A percentile compares a stretch with the other conserved stretches of the same genome.
Evolutionary conservation across 2,113 vertebrate genomes (phyloP).

Genomic region (Hylia prasina): DNA sequence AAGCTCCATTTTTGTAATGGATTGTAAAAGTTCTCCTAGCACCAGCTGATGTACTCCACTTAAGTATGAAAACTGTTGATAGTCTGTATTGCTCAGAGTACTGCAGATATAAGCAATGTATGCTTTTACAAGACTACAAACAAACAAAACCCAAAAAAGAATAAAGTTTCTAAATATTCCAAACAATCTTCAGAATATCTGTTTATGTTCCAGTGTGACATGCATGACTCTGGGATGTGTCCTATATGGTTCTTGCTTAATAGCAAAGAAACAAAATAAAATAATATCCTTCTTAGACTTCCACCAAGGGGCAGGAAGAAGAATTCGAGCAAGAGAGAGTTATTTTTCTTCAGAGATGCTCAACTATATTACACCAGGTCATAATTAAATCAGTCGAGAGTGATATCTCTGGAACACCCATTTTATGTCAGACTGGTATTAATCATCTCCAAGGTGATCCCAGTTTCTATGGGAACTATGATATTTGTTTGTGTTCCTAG

Average conservation of each 20-base stretch:
- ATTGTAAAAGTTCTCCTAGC: background rate
- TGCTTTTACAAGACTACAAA: background rate
- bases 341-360: constrained; percentile 21
- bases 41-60: background rate
- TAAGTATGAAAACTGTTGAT: background rate
- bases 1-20: background rate
- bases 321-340: background rate
- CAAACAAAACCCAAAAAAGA: accelerated
- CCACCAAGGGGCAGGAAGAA: background rate
- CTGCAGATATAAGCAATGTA: accelerated
- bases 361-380: constrained; percentile 17
- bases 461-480: constrained; percentile 70
- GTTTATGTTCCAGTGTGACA: background rate
- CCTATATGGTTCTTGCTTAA: background rate
- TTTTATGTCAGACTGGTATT: constrained; percentile 55
- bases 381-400: constrained; percentile 58
- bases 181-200: background rate
- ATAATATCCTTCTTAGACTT: background rate
- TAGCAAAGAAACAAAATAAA: background rate
- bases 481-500: constrained; percentile 70
- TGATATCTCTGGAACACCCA: constrained; percentile 32
- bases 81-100: background rate
- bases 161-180: background rate
- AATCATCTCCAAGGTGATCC: constrained; percentile 78
- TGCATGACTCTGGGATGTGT: background rate